Evolutionary conservation across 2,113 vertebrate species (phyloP).

Genomic region (Alligator mississippiensis): DNA sequence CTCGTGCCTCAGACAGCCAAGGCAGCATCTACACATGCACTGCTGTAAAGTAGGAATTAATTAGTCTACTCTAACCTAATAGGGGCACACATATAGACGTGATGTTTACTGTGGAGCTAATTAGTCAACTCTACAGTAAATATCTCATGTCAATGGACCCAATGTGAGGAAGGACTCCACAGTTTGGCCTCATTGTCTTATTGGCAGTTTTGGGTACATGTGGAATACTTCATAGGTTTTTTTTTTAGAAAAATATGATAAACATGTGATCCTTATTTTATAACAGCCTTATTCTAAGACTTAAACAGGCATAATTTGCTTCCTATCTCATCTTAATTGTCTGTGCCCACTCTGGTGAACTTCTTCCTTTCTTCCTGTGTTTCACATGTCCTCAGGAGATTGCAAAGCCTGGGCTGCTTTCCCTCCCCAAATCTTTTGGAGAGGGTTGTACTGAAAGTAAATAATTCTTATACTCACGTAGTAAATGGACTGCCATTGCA

Average conservation of each 20-base stretch:
- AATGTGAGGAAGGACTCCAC: too few relatives aligned
- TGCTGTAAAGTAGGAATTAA: too few relatives aligned
- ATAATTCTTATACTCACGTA: background rate
- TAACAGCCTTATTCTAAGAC: too few relatives aligned
- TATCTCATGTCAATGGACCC: too few relatives aligned
- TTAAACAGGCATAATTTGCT: background rate
- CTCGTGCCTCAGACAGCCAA: too few relatives aligned
- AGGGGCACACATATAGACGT: background rate
- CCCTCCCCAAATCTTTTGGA: background rate
- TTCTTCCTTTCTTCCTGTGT: background rate
- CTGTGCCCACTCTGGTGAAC: background rate
- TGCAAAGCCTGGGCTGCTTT: background rate
- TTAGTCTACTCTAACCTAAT: too few relatives aligned
- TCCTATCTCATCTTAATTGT: background rate
- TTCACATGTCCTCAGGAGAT: background rate
- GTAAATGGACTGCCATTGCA: background rate
- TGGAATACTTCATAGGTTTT: background rate
- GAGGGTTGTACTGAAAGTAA: background rate
- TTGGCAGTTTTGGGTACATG: accelerated
- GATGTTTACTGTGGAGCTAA: background rate
- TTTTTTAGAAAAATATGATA: background rate
- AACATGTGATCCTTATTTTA: background rate
- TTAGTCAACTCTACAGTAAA: too few relatives aligned
- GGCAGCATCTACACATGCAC: too few relatives aligned
- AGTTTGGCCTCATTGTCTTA: too few relatives aligned